Evolutionary conservation across 35 echinoderm and acorn worm genomes (phyloP).

Genomic region (Heliocidaris erythrogramma): DNA sequence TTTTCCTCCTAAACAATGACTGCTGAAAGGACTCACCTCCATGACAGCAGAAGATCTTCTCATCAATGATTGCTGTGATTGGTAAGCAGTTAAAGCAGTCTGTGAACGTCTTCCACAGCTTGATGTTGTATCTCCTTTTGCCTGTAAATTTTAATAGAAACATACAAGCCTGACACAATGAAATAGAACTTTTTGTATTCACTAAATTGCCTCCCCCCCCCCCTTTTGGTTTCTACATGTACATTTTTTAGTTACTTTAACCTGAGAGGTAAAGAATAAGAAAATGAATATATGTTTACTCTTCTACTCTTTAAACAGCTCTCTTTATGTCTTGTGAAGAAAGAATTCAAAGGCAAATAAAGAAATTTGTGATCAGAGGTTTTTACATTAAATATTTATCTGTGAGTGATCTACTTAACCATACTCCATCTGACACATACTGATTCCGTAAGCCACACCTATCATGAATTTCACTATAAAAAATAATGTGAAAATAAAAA

Average conservation of each 20-base stretch:
- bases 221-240: background rate
- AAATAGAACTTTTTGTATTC: background rate
- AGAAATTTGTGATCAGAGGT: too few relatives aligned
- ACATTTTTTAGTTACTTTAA: background rate
- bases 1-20: too few relatives aligned
- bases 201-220: background rate
- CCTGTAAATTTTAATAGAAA: slow-evolving; percentile 64
- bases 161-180: background rate
- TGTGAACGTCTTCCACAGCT: slow-evolving; percentile 95
- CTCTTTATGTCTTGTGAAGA: background rate
- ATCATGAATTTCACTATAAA: too few relatives aligned
- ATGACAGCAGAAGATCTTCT: slow-evolving; percentile 99
- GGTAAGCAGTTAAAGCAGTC: slow-evolving; percentile 97
- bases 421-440: too few relatives aligned
- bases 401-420: too few relatives aligned
- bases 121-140: slow-evolving; percentile 98
- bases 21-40: slow-evolving; percentile 66
- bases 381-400: too few relatives aligned
- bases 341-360: too few relatives aligned
- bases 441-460: too few relatives aligned
- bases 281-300: background rate
- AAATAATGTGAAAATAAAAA: too few relatives aligned
- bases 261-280: background rate
- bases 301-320: background rate
- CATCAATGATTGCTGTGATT: slow-evolving; percentile 97